Base-by-base conservation (phyloP, 1,140 invertebrate species). In the Lepidurus arcticus region DNA sequence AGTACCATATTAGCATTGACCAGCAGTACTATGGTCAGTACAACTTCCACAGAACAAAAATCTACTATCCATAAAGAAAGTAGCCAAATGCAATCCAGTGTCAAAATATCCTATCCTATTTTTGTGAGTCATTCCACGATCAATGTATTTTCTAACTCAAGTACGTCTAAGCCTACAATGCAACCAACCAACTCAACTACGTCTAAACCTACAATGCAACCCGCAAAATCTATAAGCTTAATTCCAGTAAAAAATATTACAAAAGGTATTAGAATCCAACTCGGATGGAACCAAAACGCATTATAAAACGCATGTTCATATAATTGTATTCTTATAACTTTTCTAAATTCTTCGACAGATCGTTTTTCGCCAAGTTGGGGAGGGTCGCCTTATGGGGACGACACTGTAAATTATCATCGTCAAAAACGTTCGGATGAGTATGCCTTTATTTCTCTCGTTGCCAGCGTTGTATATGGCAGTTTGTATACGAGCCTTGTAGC, bases 381-480 rank as follows among this genome's bases (percentile, higher is more conserved):
- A 3, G 11, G 10, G 1, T 73, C 34, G 1, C 26, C 0, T 42
- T n/a, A 53, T 7, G 73, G 24, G 0, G 44, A 42, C 7, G 24
- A 26, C 7, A 47, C 77, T 13, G 21, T 44, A 21, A 34, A 34
- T 34, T 34, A 34, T 34, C 26, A 42, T 34, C 44, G 47, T 42
- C 10, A 24, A 21, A 65, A 26, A 42, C 53, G 43, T 11, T n/a
- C 65, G 8, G 77, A 34, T 10, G 77, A 78, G n/a, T 42, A 44
- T n/a, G 42, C 43, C 78, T 78, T 45, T 44, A 45, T 78, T 42
- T 42, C 74, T n/a, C 16, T 75, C 7, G 44, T 78, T 44, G 74
- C 45, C n/a, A 74, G 42, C 44, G 16, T 78, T 13, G 73, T 78
- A 13, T 44, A 74, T 8, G 43, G 42, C 1, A 78, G 78, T 44